phyloP scores from a whole-genome alignment of 2,113 vertebrate species.

The Gallinago jamesoni region DNA sequence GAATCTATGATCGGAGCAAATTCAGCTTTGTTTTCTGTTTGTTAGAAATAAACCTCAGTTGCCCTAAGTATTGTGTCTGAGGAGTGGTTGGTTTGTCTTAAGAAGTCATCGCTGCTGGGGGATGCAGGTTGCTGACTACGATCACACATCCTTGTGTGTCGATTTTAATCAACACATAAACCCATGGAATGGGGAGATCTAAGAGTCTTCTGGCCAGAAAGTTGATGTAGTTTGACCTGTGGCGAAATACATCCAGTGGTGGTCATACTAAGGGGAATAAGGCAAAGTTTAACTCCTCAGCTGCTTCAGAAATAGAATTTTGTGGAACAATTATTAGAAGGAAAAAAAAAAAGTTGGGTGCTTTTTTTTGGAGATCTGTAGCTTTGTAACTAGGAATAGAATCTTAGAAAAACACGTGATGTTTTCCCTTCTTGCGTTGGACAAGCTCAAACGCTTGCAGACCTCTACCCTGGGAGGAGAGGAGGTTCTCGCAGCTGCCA shows the following conservation, averaged over 20 bases:
- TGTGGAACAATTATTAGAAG: neutral
- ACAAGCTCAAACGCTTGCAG: neutral
- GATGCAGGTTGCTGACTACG: neutral
- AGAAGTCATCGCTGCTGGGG: neutral
- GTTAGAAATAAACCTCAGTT: neutral
- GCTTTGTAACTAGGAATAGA: neutral
- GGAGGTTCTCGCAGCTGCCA: neutral
- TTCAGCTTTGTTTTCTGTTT: neutral
- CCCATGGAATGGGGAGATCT: neutral
- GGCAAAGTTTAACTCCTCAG: neutral
- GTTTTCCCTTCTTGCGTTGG: neutral
- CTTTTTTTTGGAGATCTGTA: neutral
- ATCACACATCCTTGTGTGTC: neutral
- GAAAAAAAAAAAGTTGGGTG: rapidly evolving
- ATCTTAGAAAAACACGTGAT: neutral
- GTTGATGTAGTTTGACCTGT: neutral
- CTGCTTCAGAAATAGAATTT: neutral
- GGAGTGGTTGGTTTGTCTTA: neutral
- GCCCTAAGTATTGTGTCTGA: neutral
- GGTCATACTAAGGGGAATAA: neutral
- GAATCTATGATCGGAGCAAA: neutral
- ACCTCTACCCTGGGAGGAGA: neutral
- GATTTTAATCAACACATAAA: neutral
- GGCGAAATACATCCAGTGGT: neutral
- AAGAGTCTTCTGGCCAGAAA: neutral